A percentile compares a stretch with the other conserved stretches of the same genome.
Evolutionary conservation across 2,888 invertebrate genomes (phyloP).

Genomic region (Tetrapedia diversipes): DNA sequence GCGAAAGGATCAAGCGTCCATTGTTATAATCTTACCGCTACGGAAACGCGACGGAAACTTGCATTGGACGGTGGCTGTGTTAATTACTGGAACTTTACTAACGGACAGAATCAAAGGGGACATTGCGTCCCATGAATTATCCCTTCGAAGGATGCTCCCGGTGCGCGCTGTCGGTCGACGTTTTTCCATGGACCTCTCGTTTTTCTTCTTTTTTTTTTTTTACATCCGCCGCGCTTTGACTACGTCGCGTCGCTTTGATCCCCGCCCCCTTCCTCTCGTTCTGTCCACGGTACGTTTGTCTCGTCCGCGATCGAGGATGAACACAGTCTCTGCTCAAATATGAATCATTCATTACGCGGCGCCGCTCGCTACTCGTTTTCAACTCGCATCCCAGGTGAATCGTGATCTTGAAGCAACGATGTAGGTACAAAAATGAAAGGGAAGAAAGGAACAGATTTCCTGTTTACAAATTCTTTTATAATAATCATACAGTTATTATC

Average conservation of each 20-base stretch:
- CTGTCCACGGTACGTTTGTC: conserved; percentile 46
- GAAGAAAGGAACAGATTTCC: too few relatives aligned
- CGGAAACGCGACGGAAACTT: too few relatives aligned
- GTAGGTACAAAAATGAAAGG: too few relatives aligned
- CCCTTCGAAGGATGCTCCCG: conserved; percentile 41
- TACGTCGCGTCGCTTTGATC: conserved; percentile 47
- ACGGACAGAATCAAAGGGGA: conserved; percentile 34
- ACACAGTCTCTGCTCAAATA: conserved; percentile 8
- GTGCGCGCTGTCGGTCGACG: conserved; percentile 26
- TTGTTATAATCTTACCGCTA: too few relatives aligned
- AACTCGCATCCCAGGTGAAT: background rate
- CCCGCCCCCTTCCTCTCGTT: background rate
- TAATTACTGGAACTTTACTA: conserved; percentile 68
- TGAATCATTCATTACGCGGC: conserved; percentile 47
- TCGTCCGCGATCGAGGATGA: conserved; percentile 38
- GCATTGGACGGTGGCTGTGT: too few relatives aligned
- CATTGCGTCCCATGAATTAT: conserved; percentile 19
- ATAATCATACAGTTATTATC: too few relatives aligned
- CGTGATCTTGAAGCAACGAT: too few relatives aligned
- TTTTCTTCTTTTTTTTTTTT: conserved; percentile 17
- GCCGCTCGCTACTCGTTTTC: background rate
- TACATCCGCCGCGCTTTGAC: conserved; percentile 22
- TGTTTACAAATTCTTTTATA: too few relatives aligned
- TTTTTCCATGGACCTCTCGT: conserved; percentile 15
- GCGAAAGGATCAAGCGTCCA: too few relatives aligned